phyloP scores from a whole-genome alignment of 2,888 invertebrate genomes.

The Orthosia incerta region DNA sequence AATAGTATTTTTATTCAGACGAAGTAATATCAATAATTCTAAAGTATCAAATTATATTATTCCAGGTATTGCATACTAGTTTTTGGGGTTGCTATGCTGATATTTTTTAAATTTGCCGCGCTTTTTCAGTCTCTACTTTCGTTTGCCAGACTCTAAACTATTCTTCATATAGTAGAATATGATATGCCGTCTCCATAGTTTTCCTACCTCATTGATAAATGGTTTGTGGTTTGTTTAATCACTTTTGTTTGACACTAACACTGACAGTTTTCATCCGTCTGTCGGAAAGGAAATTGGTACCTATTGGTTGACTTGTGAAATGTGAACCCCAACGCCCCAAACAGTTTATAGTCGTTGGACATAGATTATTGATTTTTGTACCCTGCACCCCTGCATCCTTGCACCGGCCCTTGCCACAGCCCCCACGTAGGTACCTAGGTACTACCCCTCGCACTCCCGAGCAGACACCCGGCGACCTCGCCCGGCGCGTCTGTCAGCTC shows the following conservation, averaged over 20 bases:
- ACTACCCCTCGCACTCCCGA: not conserved
- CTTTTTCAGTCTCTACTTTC: too few relatives aligned
- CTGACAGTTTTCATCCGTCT: not conserved
- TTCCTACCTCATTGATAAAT: too few relatives aligned
- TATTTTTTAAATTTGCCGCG: too few relatives aligned
- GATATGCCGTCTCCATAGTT: too few relatives aligned
- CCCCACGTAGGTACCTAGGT: conserved; percentile 11
- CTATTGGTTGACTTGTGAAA: conserved; percentile 16
- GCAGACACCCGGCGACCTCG: not conserved
- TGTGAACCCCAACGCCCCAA: conserved; percentile 16
- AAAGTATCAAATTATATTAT: too few relatives aligned
- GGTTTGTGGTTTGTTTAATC: too few relatives aligned
- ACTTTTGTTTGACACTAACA: not conserved
- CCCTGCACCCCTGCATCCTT: conserved; percentile 37
- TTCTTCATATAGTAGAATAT: too few relatives aligned
- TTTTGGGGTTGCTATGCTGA: too few relatives aligned
- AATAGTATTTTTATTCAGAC: too few relatives aligned
- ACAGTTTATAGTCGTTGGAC: conserved; percentile 24
- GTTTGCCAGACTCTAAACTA: too few relatives aligned
- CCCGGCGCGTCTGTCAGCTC: not conserved
- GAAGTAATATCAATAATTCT: too few relatives aligned
- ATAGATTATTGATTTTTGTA: conserved; percentile 45
- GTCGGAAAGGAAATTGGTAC: not conserved
- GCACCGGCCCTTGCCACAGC: conserved; percentile 16
- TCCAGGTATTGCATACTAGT: too few relatives aligned